Percentiles rank a stretch among this genome's conserved stretches.
Evolutionary conservation across 2,113 vertebrate species (phyloP).

Genomic region (Felis chaus): DNA sequence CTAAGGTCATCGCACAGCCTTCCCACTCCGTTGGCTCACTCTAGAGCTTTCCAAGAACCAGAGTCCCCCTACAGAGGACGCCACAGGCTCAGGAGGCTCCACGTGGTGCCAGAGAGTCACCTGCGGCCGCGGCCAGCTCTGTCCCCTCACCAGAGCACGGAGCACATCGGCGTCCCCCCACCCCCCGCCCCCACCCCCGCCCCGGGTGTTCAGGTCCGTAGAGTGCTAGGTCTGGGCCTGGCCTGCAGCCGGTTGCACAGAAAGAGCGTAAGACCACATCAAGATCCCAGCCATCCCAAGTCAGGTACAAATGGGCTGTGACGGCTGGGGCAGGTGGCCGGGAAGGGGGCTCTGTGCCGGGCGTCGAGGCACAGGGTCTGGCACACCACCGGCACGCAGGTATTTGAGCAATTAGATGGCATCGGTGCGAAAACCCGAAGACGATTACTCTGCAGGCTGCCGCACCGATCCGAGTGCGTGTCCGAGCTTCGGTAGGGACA

Average conservation of each 20-base stretch:
- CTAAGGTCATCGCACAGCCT: not conserved
- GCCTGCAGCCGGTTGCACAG: not conserved
- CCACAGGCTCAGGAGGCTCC: not conserved
- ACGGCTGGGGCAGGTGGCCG: not conserved
- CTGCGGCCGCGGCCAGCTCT: not conserved
- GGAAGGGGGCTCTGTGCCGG: too few relatives aligned
- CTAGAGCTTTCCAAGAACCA: not conserved
- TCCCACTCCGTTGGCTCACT: not conserved
- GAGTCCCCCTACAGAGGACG: too few relatives aligned
- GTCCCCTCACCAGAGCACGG: too few relatives aligned
- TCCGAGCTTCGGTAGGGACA: accelerated
- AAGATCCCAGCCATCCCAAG: not conserved
- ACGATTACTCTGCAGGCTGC: not conserved
- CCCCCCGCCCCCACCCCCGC: too few relatives aligned
- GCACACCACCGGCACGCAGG: not conserved
- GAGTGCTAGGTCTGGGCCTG: not conserved
- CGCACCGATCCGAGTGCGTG: accelerated
- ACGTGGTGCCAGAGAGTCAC: accelerated
- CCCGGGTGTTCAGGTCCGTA: not conserved
- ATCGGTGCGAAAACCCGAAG: not conserved
- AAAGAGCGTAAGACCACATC: accelerated
- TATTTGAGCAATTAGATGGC: accelerated
- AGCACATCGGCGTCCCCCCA: accelerated
- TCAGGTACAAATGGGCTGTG: not conserved
- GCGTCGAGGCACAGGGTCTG: not conserved